Evolutionary conservation across 2,888 invertebrate species (phyloP).

Genomic region (Drosophila conformis): DNA sequence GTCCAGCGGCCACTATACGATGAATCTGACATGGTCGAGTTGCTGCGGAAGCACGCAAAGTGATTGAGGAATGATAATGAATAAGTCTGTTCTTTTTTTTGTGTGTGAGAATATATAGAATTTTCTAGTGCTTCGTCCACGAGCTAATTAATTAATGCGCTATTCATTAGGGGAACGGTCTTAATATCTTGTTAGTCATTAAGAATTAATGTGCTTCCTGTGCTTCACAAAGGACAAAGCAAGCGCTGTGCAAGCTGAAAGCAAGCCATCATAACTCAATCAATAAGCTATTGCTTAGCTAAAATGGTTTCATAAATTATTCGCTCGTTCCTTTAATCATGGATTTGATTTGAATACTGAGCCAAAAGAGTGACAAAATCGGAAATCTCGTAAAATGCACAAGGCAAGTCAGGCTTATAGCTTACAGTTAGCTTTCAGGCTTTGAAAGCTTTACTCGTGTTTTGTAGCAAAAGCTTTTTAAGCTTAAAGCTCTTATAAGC

Average conservation of each 20-base stretch:
- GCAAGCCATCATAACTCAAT: background rate
- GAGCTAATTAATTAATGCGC: background rate
- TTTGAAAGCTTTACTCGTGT: conserved; percentile 4
- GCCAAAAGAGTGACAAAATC: background rate
- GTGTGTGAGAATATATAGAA: too few relatives aligned
- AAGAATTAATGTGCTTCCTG: background rate
- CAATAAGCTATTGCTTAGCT: background rate
- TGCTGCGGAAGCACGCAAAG: conserved; percentile 53
- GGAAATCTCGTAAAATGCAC: too few relatives aligned
- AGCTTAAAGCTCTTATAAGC: background rate
- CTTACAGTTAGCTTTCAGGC: background rate
- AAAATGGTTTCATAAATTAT: too few relatives aligned
- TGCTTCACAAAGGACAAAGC: background rate
- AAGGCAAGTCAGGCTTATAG: background rate
- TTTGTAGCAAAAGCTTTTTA: background rate
- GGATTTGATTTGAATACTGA: background rate
- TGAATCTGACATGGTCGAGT: conserved; percentile 84
- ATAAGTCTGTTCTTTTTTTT: background rate
- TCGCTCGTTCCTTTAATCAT: too few relatives aligned
- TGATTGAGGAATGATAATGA: background rate
- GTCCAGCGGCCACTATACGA: conserved; percentile 84
- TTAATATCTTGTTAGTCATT: background rate
- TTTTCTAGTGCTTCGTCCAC: background rate
- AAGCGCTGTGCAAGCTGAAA: background rate
- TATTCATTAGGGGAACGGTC: background rate